Base-by-base conservation (phyloP, 2,113 vertebrate genomes). In the Psettodes erumei region DNA sequence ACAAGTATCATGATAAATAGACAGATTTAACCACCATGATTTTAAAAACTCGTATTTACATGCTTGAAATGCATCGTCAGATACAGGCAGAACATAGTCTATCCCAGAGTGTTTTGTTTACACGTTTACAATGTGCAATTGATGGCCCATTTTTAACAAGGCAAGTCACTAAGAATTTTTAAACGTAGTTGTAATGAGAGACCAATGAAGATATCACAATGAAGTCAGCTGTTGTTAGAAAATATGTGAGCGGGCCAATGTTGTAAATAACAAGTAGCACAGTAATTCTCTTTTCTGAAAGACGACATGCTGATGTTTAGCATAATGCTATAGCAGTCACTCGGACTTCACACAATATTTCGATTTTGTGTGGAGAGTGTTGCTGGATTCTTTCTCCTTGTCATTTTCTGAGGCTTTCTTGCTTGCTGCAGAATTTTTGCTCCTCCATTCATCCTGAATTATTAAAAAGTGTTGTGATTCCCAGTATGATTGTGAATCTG, bases 381-480 rank as follows among this genome's bases (percentile, higher is more conserved):
- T 70, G 75, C 40, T 82, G 76, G 67, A 79, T 75, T 81, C 55
- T 72, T 71, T 66, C 63, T 75, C 73, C 50, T 68, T 77, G 81
- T 88, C 85, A 87, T 92, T 89, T 88, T 68, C 70, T 89, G 47
- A n/a, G 68, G 85, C 82, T 81, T 88, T 58, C 58, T 89, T 67
- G 73, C 74, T 86, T 88, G 78, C 88, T 92, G 90, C 91, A 91
- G 81, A 89, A 71, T 83, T 79, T 74, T 68, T 82, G 81, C 77
- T 88, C 81, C 84, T 86, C 87, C 86, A 75, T 91, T 93, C 90
- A 92, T 90, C 79, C 85, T 95, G 92, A 95, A 95, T 95, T 94
- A 95, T 95, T 95, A 90, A 95, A 91, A 92, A 89, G 90, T 94
- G 94, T 93, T 94, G 93, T 94, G 93, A 94, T 93, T 94, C 93